phyloP scores from a whole-genome alignment of 2,113 vertebrate genomes.

The Trichomycterus rosablanca region DNA sequence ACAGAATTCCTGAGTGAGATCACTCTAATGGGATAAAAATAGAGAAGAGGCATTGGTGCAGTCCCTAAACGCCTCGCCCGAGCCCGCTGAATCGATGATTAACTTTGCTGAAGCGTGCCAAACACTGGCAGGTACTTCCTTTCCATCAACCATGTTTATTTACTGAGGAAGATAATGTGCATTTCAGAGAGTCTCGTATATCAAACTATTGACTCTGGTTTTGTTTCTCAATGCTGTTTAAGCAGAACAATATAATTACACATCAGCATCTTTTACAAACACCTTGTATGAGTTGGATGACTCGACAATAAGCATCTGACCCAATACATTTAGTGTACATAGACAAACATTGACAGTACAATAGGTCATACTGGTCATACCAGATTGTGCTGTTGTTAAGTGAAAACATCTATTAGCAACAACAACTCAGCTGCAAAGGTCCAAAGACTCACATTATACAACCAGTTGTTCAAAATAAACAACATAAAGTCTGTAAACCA shows the following conservation, averaged over 20 bases:
- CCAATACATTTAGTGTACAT: no score
- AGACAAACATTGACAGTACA: no score
- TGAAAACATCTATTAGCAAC: no score
- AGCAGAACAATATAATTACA: conserved; percentile 6
- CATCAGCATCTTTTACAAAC: conserved; percentile 8
- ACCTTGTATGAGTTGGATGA: neutral
- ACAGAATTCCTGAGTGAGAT: conserved; percentile 12
- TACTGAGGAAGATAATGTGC: conserved; percentile 12
- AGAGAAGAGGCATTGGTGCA: neutral
- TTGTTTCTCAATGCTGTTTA: conserved; percentile 1
- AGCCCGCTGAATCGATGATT: conserved; percentile 14
- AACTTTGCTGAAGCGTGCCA: conserved; percentile 25
- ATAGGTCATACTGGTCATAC: no score
- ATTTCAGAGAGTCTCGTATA: conserved; percentile 2
- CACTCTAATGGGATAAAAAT: conserved; percentile 15
- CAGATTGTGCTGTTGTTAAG: no score
- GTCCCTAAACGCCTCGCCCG: conserved; percentile 9
- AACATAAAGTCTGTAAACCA: no score
- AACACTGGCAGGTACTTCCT: conserved; percentile 8
- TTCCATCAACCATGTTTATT: conserved; percentile 8
- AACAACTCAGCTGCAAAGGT: no score
- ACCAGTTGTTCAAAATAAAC: no score
- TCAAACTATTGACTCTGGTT: conserved; percentile 9
- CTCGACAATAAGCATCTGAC: no score
- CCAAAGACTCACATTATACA: no score